phyloP scores from a whole-genome alignment of 2,888 invertebrate genomes.

The Eilema caniola region DNA sequence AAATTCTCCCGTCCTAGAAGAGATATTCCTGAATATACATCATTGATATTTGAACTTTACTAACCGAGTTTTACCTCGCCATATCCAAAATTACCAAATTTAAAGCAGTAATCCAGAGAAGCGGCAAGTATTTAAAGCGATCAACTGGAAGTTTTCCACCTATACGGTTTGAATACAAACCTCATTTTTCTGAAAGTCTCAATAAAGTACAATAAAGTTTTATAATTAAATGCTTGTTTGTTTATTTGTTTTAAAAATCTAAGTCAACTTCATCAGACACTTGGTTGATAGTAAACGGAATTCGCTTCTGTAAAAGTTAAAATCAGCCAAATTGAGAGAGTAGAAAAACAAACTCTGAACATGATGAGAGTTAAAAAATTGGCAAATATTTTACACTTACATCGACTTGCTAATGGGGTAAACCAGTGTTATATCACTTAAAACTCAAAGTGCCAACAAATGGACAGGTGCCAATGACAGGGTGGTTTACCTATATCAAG shows the following conservation, averaged over 20 bases:
- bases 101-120: conserved; percentile 34
- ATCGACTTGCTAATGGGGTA: too few relatives aligned
- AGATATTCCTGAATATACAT: neutral
- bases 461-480: too few relatives aligned
- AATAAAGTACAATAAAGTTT: conserved; percentile 30
- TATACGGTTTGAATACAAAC: conserved; percentile 66
- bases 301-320: neutral
- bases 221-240: conserved; percentile 28
- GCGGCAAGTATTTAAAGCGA: conserved; percentile 52
- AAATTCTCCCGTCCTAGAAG: too few relatives aligned
- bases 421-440: too few relatives aligned
- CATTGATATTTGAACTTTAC: neutral
- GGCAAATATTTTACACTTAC: too few relatives aligned
- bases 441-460: too few relatives aligned
- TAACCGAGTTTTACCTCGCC: neutral
- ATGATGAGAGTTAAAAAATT: too few relatives aligned
- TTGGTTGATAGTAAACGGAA: neutral
- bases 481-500: too few relatives aligned
- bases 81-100: conserved; percentile 29
- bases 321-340: too few relatives aligned
- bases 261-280: neutral
- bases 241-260: neutral
- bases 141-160: conserved; percentile 55
- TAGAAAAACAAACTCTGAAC: too few relatives aligned
- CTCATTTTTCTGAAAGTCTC: conserved; percentile 48